Evolutionary conservation across 2,888 invertebrate species (phyloP).

Genomic region (Lottia gigantea): DNA sequence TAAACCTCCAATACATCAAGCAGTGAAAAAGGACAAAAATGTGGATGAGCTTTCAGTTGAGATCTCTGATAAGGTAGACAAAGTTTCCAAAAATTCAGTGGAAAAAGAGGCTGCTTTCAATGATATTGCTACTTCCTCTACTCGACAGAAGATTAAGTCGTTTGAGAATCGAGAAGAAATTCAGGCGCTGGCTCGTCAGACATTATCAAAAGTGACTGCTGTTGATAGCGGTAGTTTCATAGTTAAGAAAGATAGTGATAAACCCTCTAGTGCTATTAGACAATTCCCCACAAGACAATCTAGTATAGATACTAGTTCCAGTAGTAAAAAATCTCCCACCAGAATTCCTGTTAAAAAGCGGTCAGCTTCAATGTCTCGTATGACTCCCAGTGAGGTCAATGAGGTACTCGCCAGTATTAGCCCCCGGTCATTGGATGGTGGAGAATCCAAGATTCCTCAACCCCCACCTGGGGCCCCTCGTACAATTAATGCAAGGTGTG

Average conservation of each 20-base stretch:
- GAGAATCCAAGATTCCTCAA: slow-evolving; percentile 22
- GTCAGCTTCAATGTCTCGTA: slow-evolving; percentile 49
- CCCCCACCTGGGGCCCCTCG: slow-evolving; percentile 35
- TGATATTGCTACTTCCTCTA: neutral
- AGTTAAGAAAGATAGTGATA: slow-evolving; percentile 16
- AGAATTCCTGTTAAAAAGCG: slow-evolving; percentile 32
- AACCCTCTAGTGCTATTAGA: slow-evolving; percentile 9
- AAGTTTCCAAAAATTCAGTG: slow-evolving; percentile 4
- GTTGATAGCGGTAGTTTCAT: neutral
- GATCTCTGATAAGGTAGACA: slow-evolving; percentile 14
- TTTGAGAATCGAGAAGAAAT: slow-evolving; percentile 5
- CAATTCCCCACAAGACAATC: slow-evolving; percentile 11
- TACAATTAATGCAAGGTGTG: neutral
- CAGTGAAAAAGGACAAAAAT: slow-evolving; percentile 35
- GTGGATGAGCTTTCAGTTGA: slow-evolving; percentile 16
- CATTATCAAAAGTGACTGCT: neutral
- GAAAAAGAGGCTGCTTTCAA: slow-evolving; percentile 6
- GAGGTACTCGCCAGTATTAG: slow-evolving; percentile 35
- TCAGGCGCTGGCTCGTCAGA: neutral
- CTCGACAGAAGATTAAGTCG: neutral
- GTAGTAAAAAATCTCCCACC: slow-evolving; percentile 14
- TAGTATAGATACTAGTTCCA: slow-evolving; percentile 5
- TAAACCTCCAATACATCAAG: slow-evolving; percentile 40
- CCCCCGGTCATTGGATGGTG: slow-evolving; percentile 23
- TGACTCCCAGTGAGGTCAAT: slow-evolving; percentile 31